A percentile compares a stretch with the other conserved stretches of the same genome.
phyloP scores from a whole-genome alignment of 2,888 invertebrate species.

The Caenorhabditis sp. region DNA sequence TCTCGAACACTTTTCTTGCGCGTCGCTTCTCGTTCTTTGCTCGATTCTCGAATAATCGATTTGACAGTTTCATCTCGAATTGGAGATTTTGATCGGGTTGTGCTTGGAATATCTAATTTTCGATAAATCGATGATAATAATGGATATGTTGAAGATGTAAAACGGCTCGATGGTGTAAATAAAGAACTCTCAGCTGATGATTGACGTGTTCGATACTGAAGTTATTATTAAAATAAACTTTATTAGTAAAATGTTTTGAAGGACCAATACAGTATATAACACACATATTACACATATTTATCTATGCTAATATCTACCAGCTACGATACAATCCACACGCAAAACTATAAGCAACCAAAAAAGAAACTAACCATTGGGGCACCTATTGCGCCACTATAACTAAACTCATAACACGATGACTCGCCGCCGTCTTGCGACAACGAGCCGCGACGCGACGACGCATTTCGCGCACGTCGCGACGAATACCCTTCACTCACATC shows the following conservation, averaged over 20 bases:
- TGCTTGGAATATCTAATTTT: background rate
- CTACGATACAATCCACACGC: no score
- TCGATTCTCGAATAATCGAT: slow-evolving; percentile 42
- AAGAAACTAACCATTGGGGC: slow-evolving; percentile 27
- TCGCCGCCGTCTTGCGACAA: slow-evolving; percentile 27
- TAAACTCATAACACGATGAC: slow-evolving; percentile 25
- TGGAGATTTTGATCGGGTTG: background rate
- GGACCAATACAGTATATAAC: no score
- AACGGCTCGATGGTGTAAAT: slow-evolving; percentile 28
- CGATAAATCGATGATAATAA: no score
- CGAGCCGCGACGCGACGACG: slow-evolving; percentile 37
- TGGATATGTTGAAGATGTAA: slow-evolving; percentile 15
- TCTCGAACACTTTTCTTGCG: slow-evolving; percentile 39
- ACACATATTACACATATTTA: slow-evolving; percentile 4
- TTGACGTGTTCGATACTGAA: slow-evolving; percentile 40
- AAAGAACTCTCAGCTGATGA: slow-evolving; percentile 33
- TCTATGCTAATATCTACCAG: no score
- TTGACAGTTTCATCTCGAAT: slow-evolving; percentile 8
- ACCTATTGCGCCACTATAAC: slow-evolving; percentile 18
- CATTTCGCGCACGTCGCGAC: slow-evolving; percentile 35
- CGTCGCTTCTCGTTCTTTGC: slow-evolving; percentile 39
- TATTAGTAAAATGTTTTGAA: no score
- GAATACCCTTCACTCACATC: slow-evolving; percentile 53
- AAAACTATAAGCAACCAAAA: background rate
- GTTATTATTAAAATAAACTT: no score